Base-by-base conservation (phyloP, 2,113 vertebrate species). In the Glareola pratincola region DNA sequence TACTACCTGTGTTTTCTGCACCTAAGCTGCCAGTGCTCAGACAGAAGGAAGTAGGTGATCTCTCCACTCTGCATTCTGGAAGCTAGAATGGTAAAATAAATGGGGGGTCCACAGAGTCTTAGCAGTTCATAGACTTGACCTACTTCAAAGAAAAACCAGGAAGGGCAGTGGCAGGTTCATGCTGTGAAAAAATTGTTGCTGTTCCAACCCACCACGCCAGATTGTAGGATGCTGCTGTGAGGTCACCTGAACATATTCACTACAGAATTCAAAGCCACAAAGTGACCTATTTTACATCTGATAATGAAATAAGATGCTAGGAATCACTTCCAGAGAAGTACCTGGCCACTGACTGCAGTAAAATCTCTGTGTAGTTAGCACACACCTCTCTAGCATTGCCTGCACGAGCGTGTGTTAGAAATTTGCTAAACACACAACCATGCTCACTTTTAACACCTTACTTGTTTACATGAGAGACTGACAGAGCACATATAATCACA, bases 181-280 rank as follows among this genome's bases (percentile, higher is more conserved):
- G 13, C 95, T 94, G 96, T 36, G 95, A 91, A 97, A 95, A 97
- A 97, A 96, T 96, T 80, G 93, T 88, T 90, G 86, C 93, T 92
- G 82, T 95, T 97, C 80, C 60, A 59, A 85, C 56, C 89, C 85
- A 56, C 67, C 53, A 36, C 1, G 37, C 56, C 92, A 91, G 85
- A 62, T 53, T 75, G 68, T 24, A 37, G 89, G 78, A 92, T 85
- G 94, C 95, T 97, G 94, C 96, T 94, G 96, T 39, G 95, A 97
- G 95, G 96, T 94, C 94, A 92, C 84, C 92, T 79, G 94, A 84
- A 68, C 92, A 94, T 83, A 85, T 74, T 85, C 91, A 77, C 68
- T 41, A 41, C 60, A 78, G 53, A 82, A 95, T 37, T 95, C 88
- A 94, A 90, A 91, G 92, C 15, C 77, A 64, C 54, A 41, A 29